A percentile compares a stretch with the other conserved stretches of the same genome.
Evolutionary conservation across 53 echinoderm and acorn worm species (phyloP).

Genomic region (Arbacia lixula): DNA sequence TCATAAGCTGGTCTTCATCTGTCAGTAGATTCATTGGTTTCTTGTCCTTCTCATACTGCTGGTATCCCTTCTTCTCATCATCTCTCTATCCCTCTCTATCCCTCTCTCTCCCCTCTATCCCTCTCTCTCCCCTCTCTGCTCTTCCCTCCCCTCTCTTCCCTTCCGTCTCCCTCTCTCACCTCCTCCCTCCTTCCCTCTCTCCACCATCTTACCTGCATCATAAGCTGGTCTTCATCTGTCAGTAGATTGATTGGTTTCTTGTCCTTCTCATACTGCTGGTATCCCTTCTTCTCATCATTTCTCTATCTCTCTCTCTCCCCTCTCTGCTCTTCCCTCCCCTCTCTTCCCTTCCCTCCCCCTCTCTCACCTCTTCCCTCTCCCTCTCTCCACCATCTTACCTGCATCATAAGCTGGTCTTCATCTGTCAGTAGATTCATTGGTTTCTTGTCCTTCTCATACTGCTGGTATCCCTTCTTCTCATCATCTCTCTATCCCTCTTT

Average conservation of each 20-base stretch:
- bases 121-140: conserved; percentile 41
- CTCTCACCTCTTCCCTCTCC: background rate
- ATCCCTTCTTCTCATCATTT: background rate
- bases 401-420: conserved; percentile 89
- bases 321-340: background rate
- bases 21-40: conserved; percentile 76
- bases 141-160: conserved; percentile 32
- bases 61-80: too few relatives aligned
- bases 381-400: conserved; percentile 49
- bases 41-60: too few relatives aligned
- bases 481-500: conserved; percentile 49
- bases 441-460: conserved; percentile 98
- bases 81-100: conserved; percentile 71
- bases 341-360: background rate
- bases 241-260: background rate
- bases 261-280: too few relatives aligned
- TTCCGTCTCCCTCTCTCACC: background rate
- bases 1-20: conserved; percentile 63
- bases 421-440: conserved; percentile 86
- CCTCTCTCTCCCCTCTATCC: conserved; percentile 72
- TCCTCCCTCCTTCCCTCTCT: background rate
- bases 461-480: conserved; percentile 82
- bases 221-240: conserved; percentile 12
- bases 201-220: too few relatives aligned
- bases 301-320: background rate